Conservation (phyloP, 1,140 invertebrate genomes). For the Euwallacea similis region DNA sequence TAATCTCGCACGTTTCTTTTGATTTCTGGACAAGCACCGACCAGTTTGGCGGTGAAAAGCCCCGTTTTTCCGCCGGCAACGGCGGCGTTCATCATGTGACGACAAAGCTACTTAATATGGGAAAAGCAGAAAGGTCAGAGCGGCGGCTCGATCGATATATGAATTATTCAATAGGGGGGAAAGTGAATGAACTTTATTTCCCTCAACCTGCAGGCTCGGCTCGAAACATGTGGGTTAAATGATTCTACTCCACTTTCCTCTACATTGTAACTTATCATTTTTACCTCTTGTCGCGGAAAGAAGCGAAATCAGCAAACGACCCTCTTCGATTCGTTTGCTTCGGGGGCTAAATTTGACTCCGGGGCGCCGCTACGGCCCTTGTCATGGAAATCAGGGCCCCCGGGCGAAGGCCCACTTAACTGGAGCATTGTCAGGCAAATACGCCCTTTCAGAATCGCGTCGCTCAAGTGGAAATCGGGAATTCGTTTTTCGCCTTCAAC, state of each 20-base stretch:
- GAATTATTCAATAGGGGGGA: slow-evolving; percentile 55
- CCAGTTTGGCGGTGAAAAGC: slow-evolving; percentile 11
- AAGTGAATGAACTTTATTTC: slow-evolving; percentile 54
- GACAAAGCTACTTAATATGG: slow-evolving; percentile 52
- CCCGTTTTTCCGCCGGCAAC: not conserved
- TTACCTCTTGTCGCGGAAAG: slow-evolving; percentile 16
- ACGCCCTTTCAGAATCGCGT: slow-evolving; percentile 26
- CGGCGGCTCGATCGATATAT: slow-evolving; percentile 53
- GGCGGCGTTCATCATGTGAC: slow-evolving; percentile 24
- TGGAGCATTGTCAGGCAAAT: slow-evolving; percentile 37
- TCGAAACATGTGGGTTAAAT: slow-evolving; percentile 52
- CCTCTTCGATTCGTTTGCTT: slow-evolving; percentile 31
- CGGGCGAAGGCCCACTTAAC: slow-evolving; percentile 36
- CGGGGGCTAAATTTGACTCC: slow-evolving; percentile 25
- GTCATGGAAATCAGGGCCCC: slow-evolving; percentile 38
- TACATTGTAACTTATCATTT: not conserved
- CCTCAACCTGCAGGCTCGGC: slow-evolving; percentile 42
- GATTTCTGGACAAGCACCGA: not conserved
- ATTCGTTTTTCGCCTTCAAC: not conserved
- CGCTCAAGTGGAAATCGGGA: slow-evolving; percentile 28
- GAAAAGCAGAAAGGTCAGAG: slow-evolving; percentile 55
- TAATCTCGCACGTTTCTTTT: slow-evolving; percentile 14
- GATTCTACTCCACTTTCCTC: slow-evolving; percentile 24
- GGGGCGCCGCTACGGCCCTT: slow-evolving; percentile 34
- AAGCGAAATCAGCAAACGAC: slow-evolving; percentile 32